phyloP scores from a whole-genome alignment of 2,797 vertebrate genomes.

The Mormyrops boulengeri region DNA sequence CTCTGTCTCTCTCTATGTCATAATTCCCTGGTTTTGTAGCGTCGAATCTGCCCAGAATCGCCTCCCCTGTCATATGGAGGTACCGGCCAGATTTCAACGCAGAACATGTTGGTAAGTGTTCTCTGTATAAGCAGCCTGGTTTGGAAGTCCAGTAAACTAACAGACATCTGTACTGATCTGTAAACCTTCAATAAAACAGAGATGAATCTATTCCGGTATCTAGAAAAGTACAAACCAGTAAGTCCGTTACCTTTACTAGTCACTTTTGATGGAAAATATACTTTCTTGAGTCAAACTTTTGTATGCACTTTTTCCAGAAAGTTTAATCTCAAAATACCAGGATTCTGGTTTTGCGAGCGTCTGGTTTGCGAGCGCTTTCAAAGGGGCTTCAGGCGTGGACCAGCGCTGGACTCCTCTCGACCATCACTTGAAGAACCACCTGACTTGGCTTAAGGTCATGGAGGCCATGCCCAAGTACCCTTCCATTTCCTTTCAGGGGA shows the following conservation, averaged over 20 bases:
- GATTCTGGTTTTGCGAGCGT: slow-evolving; percentile 52
- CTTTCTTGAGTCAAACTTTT: background rate
- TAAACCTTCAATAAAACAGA: background rate
- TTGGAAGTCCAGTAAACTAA: background rate
- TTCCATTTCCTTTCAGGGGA: slow-evolving; percentile 49
- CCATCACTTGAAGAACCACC: slow-evolving; percentile 61
- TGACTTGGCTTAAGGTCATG: slow-evolving; percentile 60
- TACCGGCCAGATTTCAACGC: slow-evolving; percentile 45
- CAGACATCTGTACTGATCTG: background rate
- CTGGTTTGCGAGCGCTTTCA: slow-evolving; percentile 72
- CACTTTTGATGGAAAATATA: background rate
- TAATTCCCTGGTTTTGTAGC: slow-evolving; percentile 38
- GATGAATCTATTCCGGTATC: background rate
- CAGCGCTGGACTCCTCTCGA: slow-evolving; percentile 58
- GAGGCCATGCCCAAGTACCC: slow-evolving; percentile 42
- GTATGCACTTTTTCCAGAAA: slow-evolving; percentile 33
- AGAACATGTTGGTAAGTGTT: slow-evolving; percentile 46
- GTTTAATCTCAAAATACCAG: slow-evolving; percentile 50
- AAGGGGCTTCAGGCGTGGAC: slow-evolving; percentile 53
- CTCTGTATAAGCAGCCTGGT: background rate
- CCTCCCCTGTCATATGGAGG: slow-evolving; percentile 60
- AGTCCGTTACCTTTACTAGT: background rate
- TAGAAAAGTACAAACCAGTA: background rate
- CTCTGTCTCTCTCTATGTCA: background rate
- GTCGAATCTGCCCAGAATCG: slow-evolving; percentile 42